Percentiles rank a stretch among this genome's conserved stretches.
phyloP scores from a whole-genome alignment of 2,113 vertebrate species.

The Felis chaus region DNA sequence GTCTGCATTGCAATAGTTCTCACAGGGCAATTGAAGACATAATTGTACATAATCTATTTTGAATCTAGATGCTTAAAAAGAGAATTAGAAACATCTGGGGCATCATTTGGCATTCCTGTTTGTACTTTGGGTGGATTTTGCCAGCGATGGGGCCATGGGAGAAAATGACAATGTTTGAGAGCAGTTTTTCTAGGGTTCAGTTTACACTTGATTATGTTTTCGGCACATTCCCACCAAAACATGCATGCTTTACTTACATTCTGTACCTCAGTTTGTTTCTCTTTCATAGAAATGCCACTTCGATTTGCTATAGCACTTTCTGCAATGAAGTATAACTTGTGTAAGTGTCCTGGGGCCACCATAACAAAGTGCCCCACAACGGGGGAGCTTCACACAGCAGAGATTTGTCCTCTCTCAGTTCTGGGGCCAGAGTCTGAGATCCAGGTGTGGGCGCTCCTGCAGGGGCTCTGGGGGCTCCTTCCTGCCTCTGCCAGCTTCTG shows the following conservation, averaged over 20 bases:
- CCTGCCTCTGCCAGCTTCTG: background rate
- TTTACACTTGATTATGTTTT: background rate
- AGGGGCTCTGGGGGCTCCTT: background rate
- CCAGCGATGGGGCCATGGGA: background rate
- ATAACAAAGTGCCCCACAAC: background rate
- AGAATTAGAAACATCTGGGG: background rate
- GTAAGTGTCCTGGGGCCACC: background rate
- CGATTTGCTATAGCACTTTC: background rate
- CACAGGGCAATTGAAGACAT: background rate
- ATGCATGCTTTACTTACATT: too few relatives aligned
- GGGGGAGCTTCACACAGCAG: background rate
- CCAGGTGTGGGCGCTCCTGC: background rate
- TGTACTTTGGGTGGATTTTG: background rate
- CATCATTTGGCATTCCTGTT: accelerated
- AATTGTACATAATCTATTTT: background rate
- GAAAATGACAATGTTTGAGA: background rate
- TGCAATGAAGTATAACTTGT: background rate
- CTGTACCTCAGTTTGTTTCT: background rate
- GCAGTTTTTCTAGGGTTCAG: background rate
- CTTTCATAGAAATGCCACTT: background rate
- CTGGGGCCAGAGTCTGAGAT: background rate
- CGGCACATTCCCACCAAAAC: background rate
- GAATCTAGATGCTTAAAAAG: background rate
- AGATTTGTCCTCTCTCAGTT: background rate
- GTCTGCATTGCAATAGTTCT: background rate